phyloP scores from a whole-genome alignment of 2,797 vertebrate species.

The Malurus splendens region DNA sequence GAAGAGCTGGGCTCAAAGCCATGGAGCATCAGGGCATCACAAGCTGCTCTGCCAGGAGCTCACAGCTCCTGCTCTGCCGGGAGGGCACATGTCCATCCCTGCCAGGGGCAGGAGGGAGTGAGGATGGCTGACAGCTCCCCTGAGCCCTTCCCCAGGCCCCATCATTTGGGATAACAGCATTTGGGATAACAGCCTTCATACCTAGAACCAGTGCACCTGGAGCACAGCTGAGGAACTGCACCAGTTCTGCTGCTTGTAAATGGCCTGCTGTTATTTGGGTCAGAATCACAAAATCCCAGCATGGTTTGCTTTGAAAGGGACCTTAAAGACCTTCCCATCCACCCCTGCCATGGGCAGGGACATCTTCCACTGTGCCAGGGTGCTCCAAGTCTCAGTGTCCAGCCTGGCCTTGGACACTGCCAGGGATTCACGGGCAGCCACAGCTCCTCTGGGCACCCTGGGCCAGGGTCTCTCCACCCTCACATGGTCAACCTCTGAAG shows the following conservation, averaged over 20 bases:
- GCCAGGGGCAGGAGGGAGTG: neutral
- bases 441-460: neutral
- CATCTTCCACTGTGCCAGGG: neutral
- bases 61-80: neutral
- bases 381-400: neutral
- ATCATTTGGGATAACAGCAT: neutral
- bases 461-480: neutral
- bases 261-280: neutral
- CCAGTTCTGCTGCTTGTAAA: neutral
- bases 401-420: accelerated
- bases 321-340: neutral
- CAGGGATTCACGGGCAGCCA: neutral
- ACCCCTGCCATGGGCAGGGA: neutral
- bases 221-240: too few relatives aligned
- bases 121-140: neutral
- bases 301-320: neutral
- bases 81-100: neutral
- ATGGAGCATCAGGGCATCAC: neutral
- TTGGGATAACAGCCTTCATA: neutral
- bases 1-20: neutral
- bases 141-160: neutral
- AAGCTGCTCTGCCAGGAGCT: neutral
- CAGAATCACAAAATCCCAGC: neutral
- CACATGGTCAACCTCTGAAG: neutral
- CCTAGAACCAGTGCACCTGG: accelerated